Conservation (phyloP, 1,140 invertebrate species). For the Drosophila murphyi region DNA sequence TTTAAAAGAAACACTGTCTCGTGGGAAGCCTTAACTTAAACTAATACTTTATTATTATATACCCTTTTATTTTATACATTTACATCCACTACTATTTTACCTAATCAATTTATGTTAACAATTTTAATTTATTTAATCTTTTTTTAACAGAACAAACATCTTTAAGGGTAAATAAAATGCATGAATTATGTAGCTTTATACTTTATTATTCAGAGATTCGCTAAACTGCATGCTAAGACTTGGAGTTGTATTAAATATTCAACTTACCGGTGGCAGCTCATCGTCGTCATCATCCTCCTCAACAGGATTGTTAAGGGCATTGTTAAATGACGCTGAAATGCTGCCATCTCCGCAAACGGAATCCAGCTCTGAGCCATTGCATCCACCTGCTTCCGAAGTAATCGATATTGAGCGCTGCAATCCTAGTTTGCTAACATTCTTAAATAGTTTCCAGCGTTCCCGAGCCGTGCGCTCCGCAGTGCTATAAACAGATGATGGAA, state of each 20-base stretch:
- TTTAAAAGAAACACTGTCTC: no score
- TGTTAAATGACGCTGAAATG: slow-evolving; percentile 37
- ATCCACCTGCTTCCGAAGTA: slow-evolving; percentile 52
- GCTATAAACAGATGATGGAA: slow-evolving; percentile 10
- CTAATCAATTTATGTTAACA: no score
- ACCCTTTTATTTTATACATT: no score
- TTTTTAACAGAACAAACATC: no score
- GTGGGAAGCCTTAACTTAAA: no score
- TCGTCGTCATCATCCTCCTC: slow-evolving; percentile 65
- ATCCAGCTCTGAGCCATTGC: slow-evolving; percentile 34
- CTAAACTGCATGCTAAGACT: no score
- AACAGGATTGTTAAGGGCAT: slow-evolving; percentile 37
- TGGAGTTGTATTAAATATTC: neutral
- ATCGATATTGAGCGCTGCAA: slow-evolving; percentile 84
- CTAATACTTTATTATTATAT: no score
- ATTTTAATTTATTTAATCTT: no score
- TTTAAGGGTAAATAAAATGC: no score
- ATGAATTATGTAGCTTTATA: no score
- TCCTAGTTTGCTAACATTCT: slow-evolving; percentile 86
- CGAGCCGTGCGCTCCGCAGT: slow-evolving; percentile 85
- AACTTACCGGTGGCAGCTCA: slow-evolving; percentile 61
- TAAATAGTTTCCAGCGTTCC: slow-evolving; percentile 88
- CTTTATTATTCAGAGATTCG: no score
- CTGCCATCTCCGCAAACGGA: slow-evolving; percentile 46
- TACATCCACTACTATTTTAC: no score